Percentiles rank a stretch among this genome's conserved stretches.
Conservation (phyloP, 2,888 invertebrate genomes). For the Zaprionus lineosus region DNA sequence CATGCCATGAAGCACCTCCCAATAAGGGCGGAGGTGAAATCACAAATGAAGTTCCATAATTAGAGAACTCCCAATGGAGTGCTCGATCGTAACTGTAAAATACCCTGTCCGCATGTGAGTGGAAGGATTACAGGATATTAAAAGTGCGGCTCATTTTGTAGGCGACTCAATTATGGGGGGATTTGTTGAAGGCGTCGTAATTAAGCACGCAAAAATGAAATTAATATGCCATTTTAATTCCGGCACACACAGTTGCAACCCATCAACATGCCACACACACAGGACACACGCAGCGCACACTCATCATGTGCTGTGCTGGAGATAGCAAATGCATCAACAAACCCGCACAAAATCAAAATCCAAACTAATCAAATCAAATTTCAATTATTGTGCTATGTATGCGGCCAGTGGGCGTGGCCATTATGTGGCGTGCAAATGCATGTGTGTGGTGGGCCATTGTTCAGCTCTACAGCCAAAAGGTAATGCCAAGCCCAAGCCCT, state of each 20-base stretch:
- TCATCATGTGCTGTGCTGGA: not conserved
- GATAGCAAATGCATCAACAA: constrained; percentile 21
- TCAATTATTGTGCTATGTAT: constrained; percentile 63
- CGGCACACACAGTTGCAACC: constrained; percentile 10
- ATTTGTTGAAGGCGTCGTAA: constrained; percentile 46
- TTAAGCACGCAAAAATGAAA: constrained; percentile 49
- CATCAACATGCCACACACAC: not conserved
- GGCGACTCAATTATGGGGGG: constrained; percentile 65
- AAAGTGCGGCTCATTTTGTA: constrained; percentile 20
- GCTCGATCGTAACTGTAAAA: too few relatives aligned
- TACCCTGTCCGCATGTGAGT: too few relatives aligned
- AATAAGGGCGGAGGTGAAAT: too few relatives aligned
- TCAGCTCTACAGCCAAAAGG: not conserved
- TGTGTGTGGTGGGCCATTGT: not conserved
- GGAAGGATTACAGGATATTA: too few relatives aligned
- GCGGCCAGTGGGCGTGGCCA: constrained; percentile 16
- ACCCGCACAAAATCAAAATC: constrained; percentile 44
- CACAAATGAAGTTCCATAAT: too few relatives aligned
- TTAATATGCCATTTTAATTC: constrained; percentile 46
- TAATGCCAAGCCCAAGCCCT: not conserved
- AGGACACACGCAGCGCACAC: not conserved
- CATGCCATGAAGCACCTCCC: too few relatives aligned
- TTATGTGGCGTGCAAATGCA: constrained; percentile 46
- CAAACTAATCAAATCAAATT: constrained; percentile 75
- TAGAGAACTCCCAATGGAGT: too few relatives aligned